These are phyloP conservation scores for Pithys albifrons DNA, from an alignment of 2,113 vertebrate genomes.

Conservation along the genomic window DNA sequence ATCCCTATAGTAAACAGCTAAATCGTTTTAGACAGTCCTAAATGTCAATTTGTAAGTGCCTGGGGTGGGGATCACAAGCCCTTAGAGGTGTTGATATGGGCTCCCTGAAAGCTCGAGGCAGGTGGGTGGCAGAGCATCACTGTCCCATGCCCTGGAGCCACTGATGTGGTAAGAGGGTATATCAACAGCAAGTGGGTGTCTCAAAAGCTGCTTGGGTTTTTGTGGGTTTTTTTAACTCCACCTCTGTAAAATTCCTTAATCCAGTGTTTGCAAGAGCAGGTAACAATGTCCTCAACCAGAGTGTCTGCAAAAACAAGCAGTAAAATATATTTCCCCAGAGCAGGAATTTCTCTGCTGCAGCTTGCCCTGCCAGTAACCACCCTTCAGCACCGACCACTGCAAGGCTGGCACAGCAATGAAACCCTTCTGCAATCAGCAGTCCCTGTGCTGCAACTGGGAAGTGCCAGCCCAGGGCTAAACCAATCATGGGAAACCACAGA, in stretches of 20 bases:
- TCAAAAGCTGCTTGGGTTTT: background rate
- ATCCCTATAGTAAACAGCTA: background rate
- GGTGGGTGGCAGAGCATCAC: background rate
- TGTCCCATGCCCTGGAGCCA: background rate
- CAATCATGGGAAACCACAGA: accelerated
- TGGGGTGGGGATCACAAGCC: background rate
- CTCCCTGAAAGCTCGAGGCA: background rate
- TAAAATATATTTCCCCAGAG: background rate
- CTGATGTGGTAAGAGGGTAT: background rate
- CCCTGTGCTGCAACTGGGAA: background rate
- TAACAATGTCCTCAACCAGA: accelerated
- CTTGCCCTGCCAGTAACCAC: background rate
- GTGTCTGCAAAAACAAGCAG: background rate
- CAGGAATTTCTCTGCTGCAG: background rate
- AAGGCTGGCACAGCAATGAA: background rate
- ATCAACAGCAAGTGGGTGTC: background rate
- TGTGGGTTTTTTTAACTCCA: background rate
- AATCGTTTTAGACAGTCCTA: background rate
- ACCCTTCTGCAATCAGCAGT: background rate
- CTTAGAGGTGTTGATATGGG: background rate
- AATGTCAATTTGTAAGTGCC: background rate
- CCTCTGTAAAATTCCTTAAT: background rate
- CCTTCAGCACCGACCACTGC: background rate
- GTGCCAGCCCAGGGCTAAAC: background rate
- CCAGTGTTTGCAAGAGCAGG: background rate